These are phyloP conservation scores for Zaprionus ornatus DNA, from an alignment of 1,140 invertebrate genomes.

Conservation along the genomic window DNA sequence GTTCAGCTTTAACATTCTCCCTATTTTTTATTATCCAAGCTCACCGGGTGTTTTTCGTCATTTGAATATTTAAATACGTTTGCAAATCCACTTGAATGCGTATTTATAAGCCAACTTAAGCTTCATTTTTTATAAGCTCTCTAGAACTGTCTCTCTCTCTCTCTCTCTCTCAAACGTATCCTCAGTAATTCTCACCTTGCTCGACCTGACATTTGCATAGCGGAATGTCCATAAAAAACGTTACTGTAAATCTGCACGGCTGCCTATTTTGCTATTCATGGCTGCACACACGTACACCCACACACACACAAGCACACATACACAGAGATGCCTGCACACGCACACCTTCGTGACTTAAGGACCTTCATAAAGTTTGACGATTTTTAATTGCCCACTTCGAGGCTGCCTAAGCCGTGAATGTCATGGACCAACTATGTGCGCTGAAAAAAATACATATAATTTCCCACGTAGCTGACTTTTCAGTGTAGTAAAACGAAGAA, in stretches of 20 bases:
- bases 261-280: conserved; percentile 41
- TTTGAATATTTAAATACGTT: conserved; percentile 3
- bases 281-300: conserved; percentile 15
- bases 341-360: conserved; percentile 17
- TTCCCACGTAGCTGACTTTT: conserved; percentile 30
- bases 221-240: conserved; percentile 29
- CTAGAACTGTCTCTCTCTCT: background rate
- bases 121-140: conserved; percentile 24
- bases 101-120: conserved; percentile 24
- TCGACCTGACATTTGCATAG: conserved; percentile 28
- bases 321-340: background rate
- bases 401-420: conserved; percentile 39
- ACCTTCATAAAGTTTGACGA: conserved; percentile 57
- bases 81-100: conserved; percentile 24
- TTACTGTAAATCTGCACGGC: conserved; percentile 33
- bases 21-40: background rate
- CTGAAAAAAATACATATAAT: conserved; percentile 46
- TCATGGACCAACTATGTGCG: conserved; percentile 56
- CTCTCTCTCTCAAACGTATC: background rate
- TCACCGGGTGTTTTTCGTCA: background rate
- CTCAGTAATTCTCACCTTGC: conserved; percentile 25
- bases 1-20: background rate
- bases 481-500: background rate
- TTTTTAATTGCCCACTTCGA: conserved; percentile 70
- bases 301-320: background rate